Conservation (phyloP, 2,888 invertebrate species). For the Galeruca laticollis region DNA sequence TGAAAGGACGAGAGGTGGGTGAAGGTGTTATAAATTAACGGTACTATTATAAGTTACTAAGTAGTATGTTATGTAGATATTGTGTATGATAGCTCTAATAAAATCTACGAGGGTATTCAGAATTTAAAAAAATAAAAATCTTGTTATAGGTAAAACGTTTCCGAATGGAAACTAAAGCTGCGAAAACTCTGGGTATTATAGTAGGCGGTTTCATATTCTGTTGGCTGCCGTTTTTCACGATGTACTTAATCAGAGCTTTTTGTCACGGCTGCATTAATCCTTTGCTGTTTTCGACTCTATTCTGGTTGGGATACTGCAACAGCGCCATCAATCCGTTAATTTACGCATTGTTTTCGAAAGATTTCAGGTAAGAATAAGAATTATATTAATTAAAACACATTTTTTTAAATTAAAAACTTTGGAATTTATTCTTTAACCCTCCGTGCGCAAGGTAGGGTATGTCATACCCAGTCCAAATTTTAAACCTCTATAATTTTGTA, state of each 20-base stretch:
- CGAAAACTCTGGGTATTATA: conserved; percentile 96
- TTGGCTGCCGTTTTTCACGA: conserved; percentile 97
- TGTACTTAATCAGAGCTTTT: conserved; percentile 91
- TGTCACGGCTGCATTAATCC: conserved; percentile 88
- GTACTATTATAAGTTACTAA: too few relatives aligned
- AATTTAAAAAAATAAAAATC: background rate
- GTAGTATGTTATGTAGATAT: too few relatives aligned
- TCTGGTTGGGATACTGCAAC: conserved; percentile 98
- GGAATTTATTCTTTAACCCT: too few relatives aligned
- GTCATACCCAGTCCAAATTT: too few relatives aligned
- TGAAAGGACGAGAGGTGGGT: too few relatives aligned
- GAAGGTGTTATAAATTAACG: too few relatives aligned
- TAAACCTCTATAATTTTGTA: too few relatives aligned
- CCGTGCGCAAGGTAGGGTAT: too few relatives aligned
- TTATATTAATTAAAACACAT: too few relatives aligned
- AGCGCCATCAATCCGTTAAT: conserved; percentile 96
- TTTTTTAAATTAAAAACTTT: too few relatives aligned
- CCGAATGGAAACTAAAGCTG: conserved; percentile 96
- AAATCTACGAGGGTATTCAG: too few relatives aligned
- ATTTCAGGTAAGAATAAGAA: conserved; percentile 78
- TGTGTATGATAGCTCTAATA: too few relatives aligned
- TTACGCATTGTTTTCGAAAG: conserved; percentile 94
- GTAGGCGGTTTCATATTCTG: conserved; percentile 97
- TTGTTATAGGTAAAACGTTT: conserved; percentile 79
- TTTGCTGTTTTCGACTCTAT: conserved; percentile 88